Conservation (phyloP, 2,888 invertebrate species). For the Thymelicus lineola region DNA sequence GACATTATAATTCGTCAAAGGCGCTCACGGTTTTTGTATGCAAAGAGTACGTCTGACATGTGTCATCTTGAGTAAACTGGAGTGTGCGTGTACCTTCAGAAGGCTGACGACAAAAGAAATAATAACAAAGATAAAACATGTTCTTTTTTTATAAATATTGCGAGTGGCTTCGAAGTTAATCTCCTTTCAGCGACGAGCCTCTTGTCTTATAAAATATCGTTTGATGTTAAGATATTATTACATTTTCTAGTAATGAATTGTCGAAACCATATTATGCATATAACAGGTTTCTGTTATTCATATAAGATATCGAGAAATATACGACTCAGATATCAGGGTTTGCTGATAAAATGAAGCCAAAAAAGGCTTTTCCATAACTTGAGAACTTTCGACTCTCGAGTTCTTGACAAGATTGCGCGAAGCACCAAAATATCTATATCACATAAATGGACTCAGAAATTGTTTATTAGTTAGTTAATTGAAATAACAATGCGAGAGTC, state of each 20-base stretch:
- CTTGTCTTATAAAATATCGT: neutral
- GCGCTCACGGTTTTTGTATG: conserved; percentile 67
- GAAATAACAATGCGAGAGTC: too few relatives aligned
- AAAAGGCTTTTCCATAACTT: too few relatives aligned
- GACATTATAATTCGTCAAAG: conserved; percentile 79
- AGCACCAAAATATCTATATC: too few relatives aligned
- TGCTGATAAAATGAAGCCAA: too few relatives aligned
- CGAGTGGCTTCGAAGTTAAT: conserved; percentile 8
- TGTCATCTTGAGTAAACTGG: conserved; percentile 70
- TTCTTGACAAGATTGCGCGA: too few relatives aligned
- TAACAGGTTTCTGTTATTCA: neutral
- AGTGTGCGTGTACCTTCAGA: conserved; percentile 39
- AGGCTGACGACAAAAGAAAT: conserved; percentile 21
- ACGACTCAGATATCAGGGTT: neutral
- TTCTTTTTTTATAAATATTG: conserved; percentile 50
- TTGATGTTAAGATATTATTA: neutral
- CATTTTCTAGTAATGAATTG: too few relatives aligned
- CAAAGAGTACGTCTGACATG: conserved; percentile 66
- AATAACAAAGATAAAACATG: conserved; percentile 11
- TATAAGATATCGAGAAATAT: neutral
- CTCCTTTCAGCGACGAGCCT: neutral
- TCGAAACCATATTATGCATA: neutral
- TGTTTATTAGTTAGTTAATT: too few relatives aligned
- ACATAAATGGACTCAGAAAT: too few relatives aligned
- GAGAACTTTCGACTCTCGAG: too few relatives aligned